Evolutionary conservation across 35 echinoderm and acorn worm genomes (phyloP).

Genomic region (Apostichopus parvimensis): DNA sequence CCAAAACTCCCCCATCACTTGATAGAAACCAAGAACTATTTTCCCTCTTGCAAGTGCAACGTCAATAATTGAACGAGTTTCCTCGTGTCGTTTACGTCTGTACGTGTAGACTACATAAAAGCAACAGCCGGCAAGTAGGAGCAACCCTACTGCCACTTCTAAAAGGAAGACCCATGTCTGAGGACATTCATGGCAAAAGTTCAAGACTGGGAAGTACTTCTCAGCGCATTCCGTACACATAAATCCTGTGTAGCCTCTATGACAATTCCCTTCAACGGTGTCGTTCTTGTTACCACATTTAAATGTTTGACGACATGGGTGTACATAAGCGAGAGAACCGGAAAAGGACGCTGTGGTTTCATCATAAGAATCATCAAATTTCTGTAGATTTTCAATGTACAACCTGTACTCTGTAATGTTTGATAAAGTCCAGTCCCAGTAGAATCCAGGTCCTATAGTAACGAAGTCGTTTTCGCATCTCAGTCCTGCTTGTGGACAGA

Average conservation of each 20-base stretch:
- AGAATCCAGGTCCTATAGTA: neutral
- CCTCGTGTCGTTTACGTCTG: neutral
- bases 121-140: too few species aligned
- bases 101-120: too few species aligned
- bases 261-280: neutral
- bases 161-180: too few species aligned
- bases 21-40: conserved; percentile 49
- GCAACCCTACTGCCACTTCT: too few species aligned
- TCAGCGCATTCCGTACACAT: neutral
- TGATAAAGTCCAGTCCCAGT: neutral
- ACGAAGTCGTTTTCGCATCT: neutral
- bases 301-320: neutral
- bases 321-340: too few species aligned
- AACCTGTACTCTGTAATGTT: neutral
- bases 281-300: neutral
- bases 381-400: neutral
- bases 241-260: neutral
- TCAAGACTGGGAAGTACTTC: neutral
- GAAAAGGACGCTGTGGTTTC: too few species aligned
- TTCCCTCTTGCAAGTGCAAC: conserved; percentile 20
- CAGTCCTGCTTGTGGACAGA: neutral
- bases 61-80: conserved; percentile 14
- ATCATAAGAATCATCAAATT: neutral
- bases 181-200: neutral
- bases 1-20: conserved; percentile 38